These are phyloP conservation scores for Cheilosia vulpina DNA, from an alignment of 2,888 invertebrate genomes.

Conservation along the genomic window DNA sequence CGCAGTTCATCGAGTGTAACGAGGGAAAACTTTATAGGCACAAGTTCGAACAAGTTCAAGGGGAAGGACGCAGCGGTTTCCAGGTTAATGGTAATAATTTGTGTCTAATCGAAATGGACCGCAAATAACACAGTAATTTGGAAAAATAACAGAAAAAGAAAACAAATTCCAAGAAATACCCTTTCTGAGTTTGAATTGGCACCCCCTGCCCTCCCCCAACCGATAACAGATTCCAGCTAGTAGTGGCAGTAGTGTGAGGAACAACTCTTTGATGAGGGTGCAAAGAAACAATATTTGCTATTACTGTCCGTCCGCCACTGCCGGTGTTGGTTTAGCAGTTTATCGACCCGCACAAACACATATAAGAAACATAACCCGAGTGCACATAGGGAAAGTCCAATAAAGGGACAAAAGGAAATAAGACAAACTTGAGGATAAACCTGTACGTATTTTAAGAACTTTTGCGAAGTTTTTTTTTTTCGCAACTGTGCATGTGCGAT, in stretches of 20 bases:
- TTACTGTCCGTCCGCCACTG: neutral
- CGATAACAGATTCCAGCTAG: slow-evolving; percentile 25
- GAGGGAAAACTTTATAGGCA: slow-evolving; percentile 46
- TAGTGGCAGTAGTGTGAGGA: neutral
- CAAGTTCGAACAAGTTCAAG: neutral
- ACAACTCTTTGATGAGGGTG: slow-evolving; percentile 34
- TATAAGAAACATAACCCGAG: slow-evolving; percentile 9
- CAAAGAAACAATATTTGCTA: slow-evolving; percentile 36
- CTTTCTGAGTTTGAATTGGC: neutral
- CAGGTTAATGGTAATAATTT: slow-evolving; percentile 49
- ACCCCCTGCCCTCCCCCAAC: neutral
- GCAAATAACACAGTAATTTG: slow-evolving; percentile 31
- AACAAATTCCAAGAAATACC: slow-evolving; percentile 18
- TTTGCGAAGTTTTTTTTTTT: slow-evolving; percentile 6
- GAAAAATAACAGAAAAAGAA: neutral
- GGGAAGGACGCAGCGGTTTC: neutral
- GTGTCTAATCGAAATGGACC: slow-evolving; percentile 54
- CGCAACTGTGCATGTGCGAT: slow-evolving; percentile 1
- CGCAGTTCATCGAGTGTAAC: slow-evolving; percentile 35
- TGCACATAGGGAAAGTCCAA: neutral
- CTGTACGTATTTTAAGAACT: slow-evolving; percentile 28
- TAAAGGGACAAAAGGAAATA: too few species aligned
- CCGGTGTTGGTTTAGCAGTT: slow-evolving; percentile 45
- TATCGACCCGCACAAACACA: slow-evolving; percentile 27
- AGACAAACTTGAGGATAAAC: slow-evolving; percentile 22